These are phyloP conservation scores for Dyspetes luteomarginatus DNA, from an alignment of 2,888 invertebrate species.

Conservation along the genomic window DNA sequence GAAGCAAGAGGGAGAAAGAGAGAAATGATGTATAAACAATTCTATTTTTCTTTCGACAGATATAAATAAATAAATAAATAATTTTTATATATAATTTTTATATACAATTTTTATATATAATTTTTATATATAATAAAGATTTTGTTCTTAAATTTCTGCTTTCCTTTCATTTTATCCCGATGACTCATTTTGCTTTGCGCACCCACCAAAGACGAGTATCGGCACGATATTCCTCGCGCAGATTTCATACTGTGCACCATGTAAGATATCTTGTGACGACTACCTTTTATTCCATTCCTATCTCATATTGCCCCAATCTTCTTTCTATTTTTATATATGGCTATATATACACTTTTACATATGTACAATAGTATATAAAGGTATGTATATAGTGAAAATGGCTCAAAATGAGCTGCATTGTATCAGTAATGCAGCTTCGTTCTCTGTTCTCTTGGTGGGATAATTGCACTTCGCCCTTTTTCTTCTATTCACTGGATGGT, in stretches of 20 bases:
- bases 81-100: too few species aligned
- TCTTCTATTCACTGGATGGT: background rate
- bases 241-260: background rate
- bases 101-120: too few species aligned
- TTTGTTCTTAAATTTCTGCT: too few species aligned
- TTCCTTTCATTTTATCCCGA: too few species aligned
- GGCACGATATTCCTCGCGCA: background rate
- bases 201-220: too few species aligned
- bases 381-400: background rate
- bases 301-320: background rate
- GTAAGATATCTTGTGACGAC: background rate
- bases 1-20: background rate
- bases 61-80: too few species aligned
- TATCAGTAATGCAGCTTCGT: background rate
- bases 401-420: conserved; percentile 31
- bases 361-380: background rate
- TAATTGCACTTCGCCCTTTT: conserved; percentile 43
- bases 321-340: too few species aligned
- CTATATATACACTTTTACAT: background rate
- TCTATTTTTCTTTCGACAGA: background rate
- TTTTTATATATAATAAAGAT: too few species aligned
- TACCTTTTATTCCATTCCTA: background rate
- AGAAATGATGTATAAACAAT: background rate
- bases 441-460: conserved; percentile 19
- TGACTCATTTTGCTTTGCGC: too few species aligned